Percentiles rank a stretch among this genome's conserved stretches.
Conservation (phyloP, 2,888 invertebrate species). For the Philereme transversata region DNA sequence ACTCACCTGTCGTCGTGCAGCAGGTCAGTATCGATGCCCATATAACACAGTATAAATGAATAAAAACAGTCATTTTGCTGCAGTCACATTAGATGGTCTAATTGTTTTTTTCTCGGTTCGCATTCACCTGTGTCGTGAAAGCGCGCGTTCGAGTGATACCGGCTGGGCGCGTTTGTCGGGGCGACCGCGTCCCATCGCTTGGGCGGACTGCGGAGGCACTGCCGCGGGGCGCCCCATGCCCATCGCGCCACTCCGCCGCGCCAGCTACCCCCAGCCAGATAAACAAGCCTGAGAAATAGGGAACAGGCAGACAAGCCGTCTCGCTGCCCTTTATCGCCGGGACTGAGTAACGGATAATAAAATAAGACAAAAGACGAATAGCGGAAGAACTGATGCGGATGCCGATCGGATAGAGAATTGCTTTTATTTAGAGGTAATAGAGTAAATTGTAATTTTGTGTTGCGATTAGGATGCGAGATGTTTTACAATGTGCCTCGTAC, state of each 20-base stretch:
- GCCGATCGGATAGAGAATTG: constrained; percentile 34
- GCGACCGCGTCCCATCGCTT: constrained; percentile 78
- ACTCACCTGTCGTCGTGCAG: constrained; percentile 78
- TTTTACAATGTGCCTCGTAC: neutral
- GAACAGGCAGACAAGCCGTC: constrained; percentile 82
- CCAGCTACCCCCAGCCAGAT: constrained; percentile 73
- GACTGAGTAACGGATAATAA: constrained; percentile 71
- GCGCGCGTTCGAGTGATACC: constrained; percentile 56
- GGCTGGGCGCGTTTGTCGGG: constrained; percentile 53
- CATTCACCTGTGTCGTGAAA: constrained; percentile 66
- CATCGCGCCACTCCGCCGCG: constrained; percentile 51
- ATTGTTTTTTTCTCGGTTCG: constrained; percentile 38
- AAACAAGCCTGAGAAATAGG: constrained; percentile 80
- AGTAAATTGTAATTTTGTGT: constrained; percentile 43
- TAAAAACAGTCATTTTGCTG: constrained; percentile 79
- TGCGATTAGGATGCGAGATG: constrained; percentile 6
- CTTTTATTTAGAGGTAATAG: constrained; percentile 44
- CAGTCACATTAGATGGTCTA: constrained; percentile 56
- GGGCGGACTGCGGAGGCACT: constrained; percentile 66
- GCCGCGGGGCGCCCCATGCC: constrained; percentile 67
- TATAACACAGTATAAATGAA: constrained; percentile 80
- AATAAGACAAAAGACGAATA: constrained; percentile 77
- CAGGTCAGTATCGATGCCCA: constrained; percentile 73
- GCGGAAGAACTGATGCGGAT: constrained; percentile 53
- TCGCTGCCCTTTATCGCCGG: constrained; percentile 73